These are phyloP conservation scores for Budorcas taxicolor DNA, from an alignment of 2,113 vertebrate species.

Conservation along the genomic window DNA sequence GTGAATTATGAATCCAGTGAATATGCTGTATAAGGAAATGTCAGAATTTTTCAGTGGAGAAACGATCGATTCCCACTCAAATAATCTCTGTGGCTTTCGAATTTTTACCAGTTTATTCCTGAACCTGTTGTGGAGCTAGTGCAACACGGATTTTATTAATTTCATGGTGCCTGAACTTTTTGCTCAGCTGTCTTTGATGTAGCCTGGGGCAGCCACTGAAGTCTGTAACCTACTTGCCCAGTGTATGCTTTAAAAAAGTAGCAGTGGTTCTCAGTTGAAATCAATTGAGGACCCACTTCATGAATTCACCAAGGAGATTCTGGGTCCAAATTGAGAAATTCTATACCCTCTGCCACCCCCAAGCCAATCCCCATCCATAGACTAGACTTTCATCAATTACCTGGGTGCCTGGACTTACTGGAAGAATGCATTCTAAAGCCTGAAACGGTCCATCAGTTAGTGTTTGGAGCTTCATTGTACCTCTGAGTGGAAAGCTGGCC, in stretches of 20 bases:
- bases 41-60: not conserved
- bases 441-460: not conserved
- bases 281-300: not conserved
- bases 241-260: not conserved
- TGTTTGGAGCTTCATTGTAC: not conserved
- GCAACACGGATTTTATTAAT: constrained; percentile 9
- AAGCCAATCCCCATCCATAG: accelerated
- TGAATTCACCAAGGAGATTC: not conserved
- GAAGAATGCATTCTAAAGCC: not conserved
- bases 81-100: not conserved
- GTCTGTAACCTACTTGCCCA: not conserved
- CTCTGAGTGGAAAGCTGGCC: not conserved
- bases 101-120: not conserved
- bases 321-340: not conserved
- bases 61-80: constrained; percentile 19
- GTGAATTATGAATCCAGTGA: not conserved
- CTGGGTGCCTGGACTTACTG: not conserved
- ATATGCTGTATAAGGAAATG: not conserved
- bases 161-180: constrained; percentile 34
- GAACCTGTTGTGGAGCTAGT: not conserved
- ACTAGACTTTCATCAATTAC: not conserved
- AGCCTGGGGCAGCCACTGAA: not conserved
- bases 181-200: constrained; percentile 28
- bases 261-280: not conserved
- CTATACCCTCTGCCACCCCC: accelerated